Conservation (phyloP, 2,888 invertebrate genomes). For the Craniophora ligustri region DNA sequence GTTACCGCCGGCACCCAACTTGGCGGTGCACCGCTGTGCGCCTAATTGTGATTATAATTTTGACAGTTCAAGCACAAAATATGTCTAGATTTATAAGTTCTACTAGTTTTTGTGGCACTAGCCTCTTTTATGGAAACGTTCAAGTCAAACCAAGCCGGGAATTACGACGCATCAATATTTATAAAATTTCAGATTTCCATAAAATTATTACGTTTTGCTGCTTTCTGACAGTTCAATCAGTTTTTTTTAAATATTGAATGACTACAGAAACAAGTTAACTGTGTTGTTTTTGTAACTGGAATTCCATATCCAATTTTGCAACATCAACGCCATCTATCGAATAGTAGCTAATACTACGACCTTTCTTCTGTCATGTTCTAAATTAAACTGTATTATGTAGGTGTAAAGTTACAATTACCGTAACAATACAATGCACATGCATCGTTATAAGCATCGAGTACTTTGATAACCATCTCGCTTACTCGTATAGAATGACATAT, state of each 20-base stretch:
- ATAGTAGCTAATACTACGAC: constrained; percentile 40
- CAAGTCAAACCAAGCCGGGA: constrained; percentile 8
- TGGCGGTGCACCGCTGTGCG: constrained; percentile 30
- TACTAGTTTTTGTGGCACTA: constrained; percentile 24
- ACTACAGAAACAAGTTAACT: constrained; percentile 5
- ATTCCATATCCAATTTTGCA: constrained; percentile 55
- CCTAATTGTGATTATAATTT: constrained; percentile 41
- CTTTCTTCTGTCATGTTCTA: constrained; percentile 40
- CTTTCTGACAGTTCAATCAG: background rate
- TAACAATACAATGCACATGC: constrained; percentile 77
- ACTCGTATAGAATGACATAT: constrained; percentile 66
- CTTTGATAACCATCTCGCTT: constrained; percentile 77
- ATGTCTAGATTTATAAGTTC: constrained; percentile 26
- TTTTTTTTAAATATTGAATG: constrained; percentile 10
- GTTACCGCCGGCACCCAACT: constrained; percentile 25
- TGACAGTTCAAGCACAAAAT: constrained; percentile 36
- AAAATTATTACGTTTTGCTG: constrained; percentile 6
- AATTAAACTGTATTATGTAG: constrained; percentile 69
- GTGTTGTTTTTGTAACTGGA: constrained; percentile 11
- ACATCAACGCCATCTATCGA: constrained; percentile 77
- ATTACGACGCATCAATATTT: constrained; percentile 27
- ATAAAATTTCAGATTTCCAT: constrained; percentile 5
- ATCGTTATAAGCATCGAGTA: constrained; percentile 68
- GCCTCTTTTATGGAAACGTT: background rate
- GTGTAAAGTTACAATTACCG: constrained; percentile 77